These are phyloP conservation scores for Cydia amplana DNA, from an alignment of 1,140 invertebrate species.

Conservation along the genomic window DNA sequence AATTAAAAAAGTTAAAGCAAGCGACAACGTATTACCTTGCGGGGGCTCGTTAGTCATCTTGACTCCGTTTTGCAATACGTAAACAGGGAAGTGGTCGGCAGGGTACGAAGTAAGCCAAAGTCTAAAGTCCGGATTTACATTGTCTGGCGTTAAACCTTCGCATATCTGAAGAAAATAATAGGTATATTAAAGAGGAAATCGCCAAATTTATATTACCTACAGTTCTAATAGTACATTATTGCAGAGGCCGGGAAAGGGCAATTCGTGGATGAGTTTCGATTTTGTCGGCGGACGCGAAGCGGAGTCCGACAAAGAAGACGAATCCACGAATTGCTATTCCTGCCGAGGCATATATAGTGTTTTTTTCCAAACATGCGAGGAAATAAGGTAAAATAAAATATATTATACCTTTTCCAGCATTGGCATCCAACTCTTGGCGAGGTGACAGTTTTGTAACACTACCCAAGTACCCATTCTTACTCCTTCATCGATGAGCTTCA, in stretches of 20 bases:
- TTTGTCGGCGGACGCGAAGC: too few relatives aligned
- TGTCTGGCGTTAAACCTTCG: conserved; percentile 87
- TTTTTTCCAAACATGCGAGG: too few relatives aligned
- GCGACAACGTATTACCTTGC: conserved; percentile 77
- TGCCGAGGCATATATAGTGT: too few relatives aligned
- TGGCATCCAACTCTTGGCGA: conserved; percentile 97
- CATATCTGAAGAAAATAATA: conserved; percentile 82
- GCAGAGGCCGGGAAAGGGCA: too few relatives aligned
- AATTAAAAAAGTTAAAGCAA: too few relatives aligned
- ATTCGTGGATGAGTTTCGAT: too few relatives aligned
- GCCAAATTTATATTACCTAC: neutral
- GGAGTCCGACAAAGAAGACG: too few relatives aligned
- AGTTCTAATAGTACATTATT: too few relatives aligned
- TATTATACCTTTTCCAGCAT: conserved; percentile 84
- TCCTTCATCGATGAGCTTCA: conserved; percentile 92
- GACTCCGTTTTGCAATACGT: conserved; percentile 94
- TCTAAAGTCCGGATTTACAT: conserved; percentile 92
- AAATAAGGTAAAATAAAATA: too few relatives aligned
- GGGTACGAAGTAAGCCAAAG: conserved; percentile 97
- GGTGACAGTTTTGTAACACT: conserved; percentile 97
- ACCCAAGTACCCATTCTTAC: conserved; percentile 93
- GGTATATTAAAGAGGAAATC: neutral
- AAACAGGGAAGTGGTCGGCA: conserved; percentile 92
- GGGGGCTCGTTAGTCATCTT: conserved; percentile 99
- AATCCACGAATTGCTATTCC: too few relatives aligned